Evolutionary conservation across 2,797 vertebrate genomes (phyloP), one percentile per base, ranked within the genome.

Genomic region (Acanthopagrus latus): DNA sequence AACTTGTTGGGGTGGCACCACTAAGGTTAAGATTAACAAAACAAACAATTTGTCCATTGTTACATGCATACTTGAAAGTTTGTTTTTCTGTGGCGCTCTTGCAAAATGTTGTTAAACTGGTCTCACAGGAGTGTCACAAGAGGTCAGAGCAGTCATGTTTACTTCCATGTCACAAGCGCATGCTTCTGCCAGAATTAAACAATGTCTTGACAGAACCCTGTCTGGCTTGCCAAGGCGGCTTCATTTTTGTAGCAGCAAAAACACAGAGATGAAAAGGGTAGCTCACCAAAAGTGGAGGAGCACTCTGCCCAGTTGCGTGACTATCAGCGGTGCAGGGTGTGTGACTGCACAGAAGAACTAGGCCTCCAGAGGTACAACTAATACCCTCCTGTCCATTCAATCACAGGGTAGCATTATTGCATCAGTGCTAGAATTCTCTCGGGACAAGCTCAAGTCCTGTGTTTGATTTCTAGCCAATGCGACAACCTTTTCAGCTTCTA

Each of bases 91-190:
- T 3, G 2, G 5, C 33, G 41, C 27, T 7, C 5, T 7, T 58
- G 55, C 7, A 65, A 72, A 59, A 83, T 78, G 62, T 47, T 58
- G 64, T 64, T 25, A 5, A 75, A 73, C 65, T 71, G 66, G 66
- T 72, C 51, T 71, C 16, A 1, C 5, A 7, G 3, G 1, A n/a
- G 3, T 3, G 7, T 38, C 7, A 33, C 1, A 20, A n/a, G 41
- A 77, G 44, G 21, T 57, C 29, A 3, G 16, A 62, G 13, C 6
- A 18, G 27, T 14, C 14, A 33, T 38, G 23, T 25, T 29, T 46
- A 50, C 17, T 50, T 63, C 56, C 4, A 8, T 50, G 29, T 62
- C 13, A 44, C 54, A 9, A 2, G 21, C 64, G 16, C 11, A 25
- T 17, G 23, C 64, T 50, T 58, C 71, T 64, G 52, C 73, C 60